Evolutionary conservation across 2,888 invertebrate genomes (phyloP), one percentile per base, ranked within the genome.

Genomic region (Ophion ventricosus): DNA sequence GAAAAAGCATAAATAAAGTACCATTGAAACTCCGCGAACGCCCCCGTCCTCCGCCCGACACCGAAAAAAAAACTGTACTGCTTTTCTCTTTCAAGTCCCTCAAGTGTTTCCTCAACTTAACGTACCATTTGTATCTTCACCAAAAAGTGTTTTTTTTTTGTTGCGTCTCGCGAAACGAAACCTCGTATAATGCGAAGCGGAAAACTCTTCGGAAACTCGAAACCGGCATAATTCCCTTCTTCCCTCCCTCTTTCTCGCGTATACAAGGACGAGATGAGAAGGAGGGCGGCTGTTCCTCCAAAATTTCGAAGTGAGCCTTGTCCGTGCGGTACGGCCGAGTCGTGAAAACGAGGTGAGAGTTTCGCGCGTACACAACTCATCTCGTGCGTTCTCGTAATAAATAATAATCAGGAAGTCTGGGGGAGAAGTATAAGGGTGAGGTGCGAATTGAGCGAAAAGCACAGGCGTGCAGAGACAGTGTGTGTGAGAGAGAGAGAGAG

Each of bases 401-500:
- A 87, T 86, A 84, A 86, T 87, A 80, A 87, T 87, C 79, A 86
- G 81, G 74, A 78, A 81, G 81, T 35, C 69, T 11, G 29, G 8
- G n/a, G 17, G 49, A 17, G 61, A 59, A 14, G 29, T 25, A 26
- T 25, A 17, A n/a, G 63, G 5, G 40, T 7, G 56, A 66, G 54
- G 8, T 26, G 43, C 23, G 69, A 61, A 35, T 29, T 40, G n/a
- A 29, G 56, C 23, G 8, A 10, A 10, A 8, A 43, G 66, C 56
- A 49, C 63, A n/a, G 64, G 54, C 78, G 49, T 29, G 29, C 43
- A 63, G 76, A 40, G 66, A 66, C 35, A 49, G n/a, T 17, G 64
- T 23, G 64, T 25, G 57, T 14, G 73, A 26, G 59, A 49, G n/a
- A 17, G 54, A 49, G 40, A 10, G 25, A 63, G 43, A 49, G 66